Evolutionary conservation across 2,113 vertebrate species (phyloP).

Genomic region (Theristicus caerulescens): DNA sequence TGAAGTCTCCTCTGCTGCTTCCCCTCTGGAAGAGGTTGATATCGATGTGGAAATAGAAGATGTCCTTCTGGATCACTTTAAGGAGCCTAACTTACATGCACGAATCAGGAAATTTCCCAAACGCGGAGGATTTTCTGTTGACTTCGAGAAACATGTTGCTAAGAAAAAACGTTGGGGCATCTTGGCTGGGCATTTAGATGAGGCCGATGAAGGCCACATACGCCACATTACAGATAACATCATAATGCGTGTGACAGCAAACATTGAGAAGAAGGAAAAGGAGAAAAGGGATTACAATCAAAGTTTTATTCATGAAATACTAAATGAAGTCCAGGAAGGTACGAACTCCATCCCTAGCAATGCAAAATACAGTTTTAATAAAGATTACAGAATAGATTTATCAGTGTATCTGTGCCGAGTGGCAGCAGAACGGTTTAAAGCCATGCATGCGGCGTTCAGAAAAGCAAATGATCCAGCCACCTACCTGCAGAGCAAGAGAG

Average conservation of each 20-base stretch:
- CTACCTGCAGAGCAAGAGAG: constrained; percentile 66
- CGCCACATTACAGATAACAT: background rate
- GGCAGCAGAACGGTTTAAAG: constrained; percentile 41
- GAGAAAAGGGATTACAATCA: constrained; percentile 5
- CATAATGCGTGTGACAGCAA: background rate
- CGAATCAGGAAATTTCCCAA: background rate
- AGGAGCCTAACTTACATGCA: background rate
- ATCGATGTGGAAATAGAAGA: constrained; percentile 13
- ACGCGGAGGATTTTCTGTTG: background rate
- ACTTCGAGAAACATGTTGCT: background rate
- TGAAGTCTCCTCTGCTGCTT: background rate
- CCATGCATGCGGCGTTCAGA: constrained; percentile 54
- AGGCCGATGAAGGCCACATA: background rate
- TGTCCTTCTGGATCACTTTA: constrained; percentile 34
- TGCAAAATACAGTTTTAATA: background rate
- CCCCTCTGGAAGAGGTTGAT: background rate
- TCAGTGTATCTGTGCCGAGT: constrained; percentile 39
- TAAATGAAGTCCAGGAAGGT: background rate
- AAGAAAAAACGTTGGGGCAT: accelerated
- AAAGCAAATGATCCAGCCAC: constrained; percentile 40
- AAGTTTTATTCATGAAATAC: constrained; percentile 54
- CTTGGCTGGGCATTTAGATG: accelerated
- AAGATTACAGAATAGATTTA: constrained; percentile 46
- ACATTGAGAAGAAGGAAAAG: background rate
- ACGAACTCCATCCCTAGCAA: background rate